Base-by-base conservation (phyloP, 2,888 invertebrate species). In the Operophtera brumata region DNA sequence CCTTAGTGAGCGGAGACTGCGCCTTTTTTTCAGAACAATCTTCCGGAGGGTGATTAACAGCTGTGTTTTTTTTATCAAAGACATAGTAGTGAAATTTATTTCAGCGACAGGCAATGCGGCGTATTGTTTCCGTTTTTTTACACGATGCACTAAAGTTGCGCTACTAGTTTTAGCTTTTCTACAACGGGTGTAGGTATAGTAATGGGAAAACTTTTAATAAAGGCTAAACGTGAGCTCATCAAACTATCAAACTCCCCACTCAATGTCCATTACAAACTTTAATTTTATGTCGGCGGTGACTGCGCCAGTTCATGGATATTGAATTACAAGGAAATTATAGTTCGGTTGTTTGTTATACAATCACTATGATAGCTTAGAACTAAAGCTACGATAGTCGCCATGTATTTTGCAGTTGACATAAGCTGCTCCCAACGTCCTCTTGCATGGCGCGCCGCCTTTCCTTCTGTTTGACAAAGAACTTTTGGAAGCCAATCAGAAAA, bases 401-500 rank as follows among this genome's bases (percentile, higher is more conserved):
- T 20, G 20, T 20, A 20, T 20, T 20, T 20, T 20, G 20, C 20
- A 3, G 20, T 20, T 20, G 4, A 20, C 2, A 20, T 20, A 20
- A 20, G 20, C 4, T 2, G 20, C 20, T 20, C 2, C n/a, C 20
- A 20, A 4, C 20, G 20, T 20, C 30, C 30, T 6, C 30, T 30
- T 30, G 6, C 8, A 8, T 30, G 6, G 30, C 30, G 7, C 7
- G 30, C 7, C 36, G 7, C 1, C 26, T 12, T 42, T 48, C n/a
- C n/a, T 30, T 43, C 49, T 42, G 42, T 48, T 48, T 48, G 42
- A 6, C 20, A 20, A n/a, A 37, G 30, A 43, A 48, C 42, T 49
- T 48, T 25, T 42, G 34, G 52, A 63, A 67, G 58, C 65, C 61
- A 65, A 65, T 69, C 64, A 63, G 43, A 51, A 41, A 46, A 48